phyloP scores from a whole-genome alignment of 1,140 invertebrate species.

The Cotesia chilonis region DNA sequence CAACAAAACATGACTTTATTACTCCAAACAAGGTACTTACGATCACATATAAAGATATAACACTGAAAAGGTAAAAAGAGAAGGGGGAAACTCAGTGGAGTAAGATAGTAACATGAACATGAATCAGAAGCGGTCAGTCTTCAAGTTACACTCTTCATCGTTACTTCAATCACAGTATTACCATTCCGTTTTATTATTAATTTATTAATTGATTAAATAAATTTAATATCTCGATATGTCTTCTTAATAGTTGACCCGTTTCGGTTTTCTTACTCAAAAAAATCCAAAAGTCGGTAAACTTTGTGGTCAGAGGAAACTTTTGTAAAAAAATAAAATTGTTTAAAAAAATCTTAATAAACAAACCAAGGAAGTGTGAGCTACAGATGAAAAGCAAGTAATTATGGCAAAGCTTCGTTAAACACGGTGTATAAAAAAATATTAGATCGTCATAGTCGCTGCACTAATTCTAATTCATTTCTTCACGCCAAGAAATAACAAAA shows the following conservation, averaged over 20 bases:
- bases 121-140: conserved; percentile 51
- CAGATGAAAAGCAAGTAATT: conserved; percentile 43
- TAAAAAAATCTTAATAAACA: conserved; percentile 22
- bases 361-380: conserved; percentile 43
- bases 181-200: too few species aligned
- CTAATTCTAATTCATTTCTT: conserved; percentile 18
- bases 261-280: too few species aligned
- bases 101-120: conserved; percentile 27
- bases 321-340: too few species aligned
- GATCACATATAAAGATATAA: conserved; percentile 1
- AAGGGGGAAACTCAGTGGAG: conserved; percentile 31
- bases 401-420: conserved; percentile 53
- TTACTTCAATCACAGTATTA: neutral
- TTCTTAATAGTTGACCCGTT: too few species aligned
- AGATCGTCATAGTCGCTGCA: conserved; percentile 40
- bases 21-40: conserved; percentile 6
- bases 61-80: conserved; percentile 10
- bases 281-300: too few species aligned
- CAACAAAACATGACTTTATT: conserved; percentile 8
- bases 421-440: conserved; percentile 53
- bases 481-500: neutral
- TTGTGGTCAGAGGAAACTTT: too few species aligned
- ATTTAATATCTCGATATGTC: too few species aligned
- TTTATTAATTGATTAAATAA: too few species aligned
- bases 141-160: conserved; percentile 43